Evolutionary conservation across 2,797 vertebrate species (phyloP).

Genomic region (Pseudotriccus pelzelni): DNA sequence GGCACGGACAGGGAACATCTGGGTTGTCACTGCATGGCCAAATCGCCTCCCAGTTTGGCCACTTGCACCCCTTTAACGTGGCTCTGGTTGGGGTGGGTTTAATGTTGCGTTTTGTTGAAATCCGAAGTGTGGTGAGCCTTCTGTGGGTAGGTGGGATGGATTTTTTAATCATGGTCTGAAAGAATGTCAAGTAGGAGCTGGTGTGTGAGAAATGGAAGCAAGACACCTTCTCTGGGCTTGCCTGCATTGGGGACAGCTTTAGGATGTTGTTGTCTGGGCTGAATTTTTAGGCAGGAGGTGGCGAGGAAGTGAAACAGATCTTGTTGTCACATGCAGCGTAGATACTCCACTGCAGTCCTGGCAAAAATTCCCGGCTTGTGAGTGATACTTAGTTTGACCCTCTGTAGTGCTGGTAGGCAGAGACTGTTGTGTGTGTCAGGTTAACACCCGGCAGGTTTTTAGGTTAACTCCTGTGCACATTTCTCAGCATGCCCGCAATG

Average conservation of each 20-base stretch:
- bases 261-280: not conserved
- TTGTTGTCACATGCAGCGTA: not conserved
- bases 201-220: rapidly evolving
- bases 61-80: not conserved
- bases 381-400: not conserved
- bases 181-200: not conserved
- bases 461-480: not conserved
- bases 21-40: constrained; percentile 13
- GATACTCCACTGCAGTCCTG: not conserved
- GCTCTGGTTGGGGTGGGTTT: not conserved
- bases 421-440: not conserved
- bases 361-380: not conserved
- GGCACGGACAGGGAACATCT: constrained; percentile 10
- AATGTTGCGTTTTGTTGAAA: not conserved
- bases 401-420: not conserved
- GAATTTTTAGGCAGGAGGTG: not conserved
- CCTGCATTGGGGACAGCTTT: not conserved
- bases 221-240: not conserved
- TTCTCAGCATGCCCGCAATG: not conserved
- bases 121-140: not conserved
- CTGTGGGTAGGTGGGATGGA: not conserved
- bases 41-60: not conserved
- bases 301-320: not conserved
- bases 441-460: not conserved
- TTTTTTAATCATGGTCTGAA: not conserved